Conservation (phyloP, 2,888 invertebrate genomes). For the Eueremaeus valkanovi region DNA sequence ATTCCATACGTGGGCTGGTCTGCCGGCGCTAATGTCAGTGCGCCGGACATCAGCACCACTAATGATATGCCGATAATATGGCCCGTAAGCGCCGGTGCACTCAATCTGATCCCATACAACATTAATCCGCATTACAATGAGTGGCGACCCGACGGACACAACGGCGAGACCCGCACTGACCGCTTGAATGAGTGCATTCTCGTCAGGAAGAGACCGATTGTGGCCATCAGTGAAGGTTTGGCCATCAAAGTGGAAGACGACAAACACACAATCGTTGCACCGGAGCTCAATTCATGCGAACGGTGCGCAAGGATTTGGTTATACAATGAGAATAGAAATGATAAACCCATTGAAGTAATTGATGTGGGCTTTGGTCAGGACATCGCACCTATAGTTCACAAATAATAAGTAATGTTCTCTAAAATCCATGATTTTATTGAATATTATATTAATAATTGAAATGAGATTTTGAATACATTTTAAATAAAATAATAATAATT, state of each 20-base stretch:
- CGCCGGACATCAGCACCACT: conserved; percentile 71
- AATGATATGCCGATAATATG: conserved; percentile 84
- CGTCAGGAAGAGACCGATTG: conserved; percentile 39
- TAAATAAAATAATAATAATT: conserved; percentile 1
- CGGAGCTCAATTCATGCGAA: not conserved
- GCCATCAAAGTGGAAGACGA: conserved; percentile 40
- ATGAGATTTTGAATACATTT: not conserved
- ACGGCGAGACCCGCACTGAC: conserved; percentile 37
- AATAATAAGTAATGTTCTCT: not conserved
- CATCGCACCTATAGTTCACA: not conserved
- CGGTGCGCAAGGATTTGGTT: conserved; percentile 37
- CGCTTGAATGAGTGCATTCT: conserved; percentile 39
- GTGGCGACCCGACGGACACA: conserved; percentile 53
- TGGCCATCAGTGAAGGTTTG: conserved; percentile 40
- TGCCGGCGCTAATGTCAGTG: conserved; percentile 78
- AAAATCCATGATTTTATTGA: conserved; percentile 12
- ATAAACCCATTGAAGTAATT: not conserved
- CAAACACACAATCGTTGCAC: conserved; percentile 36
- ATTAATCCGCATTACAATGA: conserved; percentile 81
- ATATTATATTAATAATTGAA: conserved; percentile 13
- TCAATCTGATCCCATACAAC: conserved; percentile 72
- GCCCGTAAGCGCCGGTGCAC: conserved; percentile 68
- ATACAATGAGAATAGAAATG: not conserved
- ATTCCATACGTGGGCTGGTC: conserved; percentile 71
- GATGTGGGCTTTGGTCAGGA: not conserved